Evolutionary conservation across 2,888 invertebrate species (phyloP).

Genomic region (Glyphotaelius pellucidus): DNA sequence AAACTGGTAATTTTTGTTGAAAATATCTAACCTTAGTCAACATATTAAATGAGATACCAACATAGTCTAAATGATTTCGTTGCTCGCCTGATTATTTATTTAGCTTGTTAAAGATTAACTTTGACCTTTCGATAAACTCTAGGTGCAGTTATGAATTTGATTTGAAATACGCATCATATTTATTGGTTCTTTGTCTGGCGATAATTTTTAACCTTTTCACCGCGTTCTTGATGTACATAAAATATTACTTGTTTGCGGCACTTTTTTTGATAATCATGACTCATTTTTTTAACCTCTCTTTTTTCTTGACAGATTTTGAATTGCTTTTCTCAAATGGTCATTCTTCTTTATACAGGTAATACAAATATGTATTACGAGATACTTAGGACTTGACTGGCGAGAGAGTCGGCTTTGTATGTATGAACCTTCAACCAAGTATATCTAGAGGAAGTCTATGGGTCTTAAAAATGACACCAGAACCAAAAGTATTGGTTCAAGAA

Average conservation of each 20-base stretch:
- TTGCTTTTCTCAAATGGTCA: not conserved
- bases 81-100: not conserved
- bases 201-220: not conserved
- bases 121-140: not conserved
- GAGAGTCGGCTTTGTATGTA: too few relatives aligned
- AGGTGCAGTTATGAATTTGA: not conserved
- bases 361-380: too few relatives aligned
- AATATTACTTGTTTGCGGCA: too few relatives aligned
- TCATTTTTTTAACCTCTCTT: not conserved
- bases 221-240: too few relatives aligned
- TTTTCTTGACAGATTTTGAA: not conserved
- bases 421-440: too few relatives aligned
- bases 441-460: too few relatives aligned
- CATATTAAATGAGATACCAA: not conserved
- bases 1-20: conserved; percentile 73
- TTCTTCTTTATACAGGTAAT: too few relatives aligned
- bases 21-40: not conserved
- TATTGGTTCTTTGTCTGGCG: not conserved
- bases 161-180: not conserved
- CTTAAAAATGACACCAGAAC: too few relatives aligned
- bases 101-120: not conserved
- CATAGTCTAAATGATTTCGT: not conserved
- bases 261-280: too few relatives aligned
- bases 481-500: too few relatives aligned
- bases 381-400: too few relatives aligned